Conservation (phyloP, 2,113 vertebrate species). For the Dasyornis broadbenti region DNA sequence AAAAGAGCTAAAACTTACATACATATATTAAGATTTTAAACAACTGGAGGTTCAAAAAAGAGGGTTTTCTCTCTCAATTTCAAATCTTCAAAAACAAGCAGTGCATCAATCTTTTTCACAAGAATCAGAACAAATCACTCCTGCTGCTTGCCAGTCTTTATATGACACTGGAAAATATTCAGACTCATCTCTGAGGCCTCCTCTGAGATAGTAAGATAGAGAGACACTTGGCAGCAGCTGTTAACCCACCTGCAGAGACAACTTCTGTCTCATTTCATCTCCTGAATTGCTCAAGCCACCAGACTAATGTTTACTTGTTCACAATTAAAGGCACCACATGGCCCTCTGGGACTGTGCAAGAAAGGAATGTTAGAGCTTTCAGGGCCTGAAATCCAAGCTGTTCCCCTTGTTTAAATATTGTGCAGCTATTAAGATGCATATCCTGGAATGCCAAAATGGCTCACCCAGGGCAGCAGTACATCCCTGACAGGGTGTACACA, state of each 20-base stretch:
- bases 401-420: slow-evolving; percentile 36
- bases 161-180: slow-evolving; percentile 47
- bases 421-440: not conserved
- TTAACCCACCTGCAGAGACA: slow-evolving; percentile 72
- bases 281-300: slow-evolving; percentile 64
- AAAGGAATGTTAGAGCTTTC: slow-evolving; percentile 40
- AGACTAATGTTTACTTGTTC: slow-evolving; percentile 70
- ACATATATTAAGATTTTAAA: not conserved
- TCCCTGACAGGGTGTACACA: not conserved
- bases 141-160: slow-evolving; percentile 32
- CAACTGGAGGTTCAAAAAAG: not conserved
- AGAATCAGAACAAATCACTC: slow-evolving; percentile 15
- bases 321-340: slow-evolving; percentile 63
- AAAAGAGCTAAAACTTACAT: slow-evolving; percentile 16
- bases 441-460: not conserved
- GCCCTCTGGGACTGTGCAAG: slow-evolving; percentile 15
- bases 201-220: slow-evolving; percentile 35
- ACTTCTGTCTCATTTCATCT: slow-evolving; percentile 72
- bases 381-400: slow-evolving; percentile 21
- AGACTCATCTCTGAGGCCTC: not conserved
- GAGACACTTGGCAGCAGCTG: slow-evolving; percentile 68
- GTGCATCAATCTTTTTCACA: not conserved
- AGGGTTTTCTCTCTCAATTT: not conserved
- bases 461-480: slow-evolving; percentile 4
- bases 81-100: slow-evolving; percentile 20